phyloP scores from a whole-genome alignment of 2,797 vertebrate species.

The Sebastes goodei region DNA sequence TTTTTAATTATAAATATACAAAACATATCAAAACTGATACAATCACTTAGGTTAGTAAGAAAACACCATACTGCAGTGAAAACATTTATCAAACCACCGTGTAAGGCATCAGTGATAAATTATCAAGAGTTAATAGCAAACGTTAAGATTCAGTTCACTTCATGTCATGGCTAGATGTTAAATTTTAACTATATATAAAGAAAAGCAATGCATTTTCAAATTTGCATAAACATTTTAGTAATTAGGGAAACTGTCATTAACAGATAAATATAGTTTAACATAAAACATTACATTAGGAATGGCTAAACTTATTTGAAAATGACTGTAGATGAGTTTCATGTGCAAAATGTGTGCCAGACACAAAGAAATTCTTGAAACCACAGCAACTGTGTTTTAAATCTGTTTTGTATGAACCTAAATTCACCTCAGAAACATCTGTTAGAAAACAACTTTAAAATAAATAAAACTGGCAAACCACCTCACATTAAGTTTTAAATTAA shows the following conservation, averaged over 20 bases:
- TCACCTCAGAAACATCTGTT: conserved; percentile 35
- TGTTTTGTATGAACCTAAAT: conserved; percentile 22
- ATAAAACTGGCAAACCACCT: conserved; percentile 72
- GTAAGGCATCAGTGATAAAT: conserved; percentile 58
- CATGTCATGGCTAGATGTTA: conserved; percentile 47
- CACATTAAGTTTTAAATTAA: conserved; percentile 73
- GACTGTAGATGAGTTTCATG: conserved; percentile 52
- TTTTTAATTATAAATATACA: conserved; percentile 81
- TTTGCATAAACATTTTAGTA: conserved; percentile 19
- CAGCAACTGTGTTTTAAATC: conserved; percentile 16
- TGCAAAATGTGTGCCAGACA: conserved; percentile 80
- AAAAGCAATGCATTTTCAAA: conserved; percentile 36
- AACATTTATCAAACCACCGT: conserved; percentile 63
- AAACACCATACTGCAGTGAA: conserved; percentile 59
- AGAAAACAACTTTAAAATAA: conserved; percentile 66
- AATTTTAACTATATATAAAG: conserved; percentile 22
- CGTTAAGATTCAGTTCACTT: conserved; percentile 43
- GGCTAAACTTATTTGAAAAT: conserved; percentile 28
- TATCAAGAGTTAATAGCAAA: conserved; percentile 42
- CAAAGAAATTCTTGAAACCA: conserved; percentile 54
- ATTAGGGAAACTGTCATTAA: conserved; percentile 43
- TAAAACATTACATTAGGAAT: conserved; percentile 67
- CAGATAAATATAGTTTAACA: conserved; percentile 62
- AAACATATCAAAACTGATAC: conserved; percentile 71
- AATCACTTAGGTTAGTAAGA: conserved; percentile 74